A percentile compares a stretch with the other conserved stretches of the same genome.
Evolutionary conservation across 2,113 vertebrate species (phyloP).

Genomic region (Strix aluco): DNA sequence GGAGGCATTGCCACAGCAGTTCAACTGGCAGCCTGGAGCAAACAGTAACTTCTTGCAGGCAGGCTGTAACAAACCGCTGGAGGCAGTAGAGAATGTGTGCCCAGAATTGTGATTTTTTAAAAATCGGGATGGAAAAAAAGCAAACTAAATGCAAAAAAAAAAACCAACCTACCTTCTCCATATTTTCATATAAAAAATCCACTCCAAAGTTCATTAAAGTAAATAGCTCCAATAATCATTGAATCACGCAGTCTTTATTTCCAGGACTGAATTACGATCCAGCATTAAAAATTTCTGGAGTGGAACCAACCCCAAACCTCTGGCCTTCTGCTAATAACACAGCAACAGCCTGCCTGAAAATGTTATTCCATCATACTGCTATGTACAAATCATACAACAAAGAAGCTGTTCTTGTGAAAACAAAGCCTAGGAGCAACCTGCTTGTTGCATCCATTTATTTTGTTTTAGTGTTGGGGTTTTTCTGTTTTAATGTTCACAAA

Average conservation of each 20-base stretch:
- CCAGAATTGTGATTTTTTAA: neutral
- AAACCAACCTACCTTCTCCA: neutral
- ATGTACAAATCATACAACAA: neutral
- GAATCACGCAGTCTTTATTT: conserved; percentile 3
- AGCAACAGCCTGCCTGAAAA: neutral
- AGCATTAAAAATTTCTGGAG: conserved; percentile 33
- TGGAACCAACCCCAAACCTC: neutral
- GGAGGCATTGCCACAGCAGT: neutral
- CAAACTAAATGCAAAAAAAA: neutral
- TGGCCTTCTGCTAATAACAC: conserved; percentile 7
- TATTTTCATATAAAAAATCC: neutral
- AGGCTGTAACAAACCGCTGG: neutral
- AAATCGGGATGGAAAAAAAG: neutral
- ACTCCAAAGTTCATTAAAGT: neutral
- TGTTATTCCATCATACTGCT: neutral
- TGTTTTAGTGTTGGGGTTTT: neutral
- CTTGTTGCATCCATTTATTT: neutral
- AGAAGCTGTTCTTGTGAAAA: neutral
- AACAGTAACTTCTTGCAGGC: neutral
- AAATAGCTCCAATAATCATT: conserved; percentile 8
- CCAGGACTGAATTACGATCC: conserved; percentile 5
- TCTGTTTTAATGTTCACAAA: neutral
- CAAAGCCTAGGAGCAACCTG: neutral
- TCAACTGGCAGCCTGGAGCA: neutral
- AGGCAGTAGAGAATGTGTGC: neutral